Percentiles rank a stretch among this genome's conserved stretches.
Conservation (phyloP, 2,113 vertebrate species). For the Corythornis vintsioides region DNA sequence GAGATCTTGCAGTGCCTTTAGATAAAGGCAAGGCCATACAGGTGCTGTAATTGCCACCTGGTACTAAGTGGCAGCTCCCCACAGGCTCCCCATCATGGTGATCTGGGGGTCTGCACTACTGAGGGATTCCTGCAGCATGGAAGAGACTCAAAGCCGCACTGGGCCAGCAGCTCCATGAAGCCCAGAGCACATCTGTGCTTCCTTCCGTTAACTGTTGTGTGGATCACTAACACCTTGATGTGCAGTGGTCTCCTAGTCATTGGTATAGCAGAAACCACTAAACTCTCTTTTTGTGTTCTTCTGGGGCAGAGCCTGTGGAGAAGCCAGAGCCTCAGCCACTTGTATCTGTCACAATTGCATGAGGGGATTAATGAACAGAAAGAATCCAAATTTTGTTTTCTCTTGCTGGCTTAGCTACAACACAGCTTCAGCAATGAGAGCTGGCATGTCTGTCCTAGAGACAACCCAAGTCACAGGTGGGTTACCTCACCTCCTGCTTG, state of each 20-base stretch:
- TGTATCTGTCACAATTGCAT: background rate
- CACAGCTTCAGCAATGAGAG: background rate
- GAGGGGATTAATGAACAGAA: background rate
- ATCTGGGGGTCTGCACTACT: background rate
- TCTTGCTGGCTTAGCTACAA: background rate
- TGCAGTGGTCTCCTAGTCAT: background rate
- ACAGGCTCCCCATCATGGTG: rapidly evolving
- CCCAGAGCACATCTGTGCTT: background rate
- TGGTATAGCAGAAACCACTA: background rate
- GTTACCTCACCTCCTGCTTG: background rate
- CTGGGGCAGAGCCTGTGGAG: background rate
- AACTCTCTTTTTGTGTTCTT: background rate
- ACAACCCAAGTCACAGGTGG: background rate
- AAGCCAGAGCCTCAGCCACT: background rate
- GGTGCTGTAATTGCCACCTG: background rate
- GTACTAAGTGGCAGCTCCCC: background rate
- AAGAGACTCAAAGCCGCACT: background rate
- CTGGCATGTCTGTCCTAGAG: background rate
- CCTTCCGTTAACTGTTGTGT: rapidly evolving
- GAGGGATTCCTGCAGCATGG: background rate
- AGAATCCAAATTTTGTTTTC: background rate
- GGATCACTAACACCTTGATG: rapidly evolving
- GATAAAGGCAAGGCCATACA: background rate
- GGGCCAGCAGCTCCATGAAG: too few species aligned
- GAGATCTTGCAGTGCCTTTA: background rate